Base-by-base conservation (phyloP, 2,888 invertebrate species). In the Lypha dubia region DNA sequence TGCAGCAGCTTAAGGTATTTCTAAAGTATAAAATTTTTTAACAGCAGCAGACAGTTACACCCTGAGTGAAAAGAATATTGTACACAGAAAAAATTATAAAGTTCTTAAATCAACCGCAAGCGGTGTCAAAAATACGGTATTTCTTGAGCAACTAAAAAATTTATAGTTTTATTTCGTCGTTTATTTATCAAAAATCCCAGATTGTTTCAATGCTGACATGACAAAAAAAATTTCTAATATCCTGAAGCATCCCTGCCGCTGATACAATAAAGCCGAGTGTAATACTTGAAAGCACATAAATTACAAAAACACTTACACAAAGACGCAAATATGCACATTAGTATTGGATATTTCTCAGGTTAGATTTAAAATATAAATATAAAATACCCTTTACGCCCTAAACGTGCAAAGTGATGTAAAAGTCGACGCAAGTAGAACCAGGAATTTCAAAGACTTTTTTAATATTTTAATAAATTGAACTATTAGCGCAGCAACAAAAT, bases 301-400 rank as follows among this genome's bases (percentile, higher is more conserved):
- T 28, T 5, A 20, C 0, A 49, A 13, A n/a, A 53, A n/a, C 32
- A n/a, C 28, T 65, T 49, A 38, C 38, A 38, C 9, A 1, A 9
- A 46, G 7, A 9, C 58, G 41, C 13, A 60, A 44, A 65, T 53
- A 44, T 3, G 20, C 13, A 28, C 17, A 46, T 58, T 58, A 65
- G 41, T 22, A 3, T 20, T 44, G 6, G n/a, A 6, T 68, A 28
- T 38, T 65, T 71, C 49, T 79, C 58, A 79, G 79, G 79, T 83
- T 79, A 83, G 83, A 79, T 83, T 38, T 15, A 38, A 68, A 74
- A 79, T 83, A 74, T 38, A 7, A 58, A 58, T 2, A 58, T 1
- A 67, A 9, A 17, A 79, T 38, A 67, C 75, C 74, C 58, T 79
- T 75, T 53, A 70, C 35, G 17, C 0, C 32, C 20, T 32, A 46